Percentiles rank a stretch among this genome's conserved stretches.
phyloP scores from a whole-genome alignment of 2,797 vertebrate species.

The Helarctos malayanus region DNA sequence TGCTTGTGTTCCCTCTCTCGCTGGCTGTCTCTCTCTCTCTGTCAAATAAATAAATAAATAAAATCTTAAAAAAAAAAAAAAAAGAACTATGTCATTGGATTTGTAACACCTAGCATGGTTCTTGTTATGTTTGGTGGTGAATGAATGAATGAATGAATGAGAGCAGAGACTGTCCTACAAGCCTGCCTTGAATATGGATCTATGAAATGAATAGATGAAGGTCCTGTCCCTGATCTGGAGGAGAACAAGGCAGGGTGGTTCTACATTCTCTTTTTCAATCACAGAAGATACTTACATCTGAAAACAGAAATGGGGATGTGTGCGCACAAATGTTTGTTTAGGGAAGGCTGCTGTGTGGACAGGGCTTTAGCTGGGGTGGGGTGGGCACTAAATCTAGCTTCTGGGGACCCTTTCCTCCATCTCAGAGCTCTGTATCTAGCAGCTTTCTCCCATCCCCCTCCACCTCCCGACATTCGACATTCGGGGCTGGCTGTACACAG shows the following conservation, averaged over 20 bases:
- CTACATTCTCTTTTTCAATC: background rate
- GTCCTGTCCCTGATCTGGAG: background rate
- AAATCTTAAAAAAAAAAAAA: no score
- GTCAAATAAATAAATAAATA: no score
- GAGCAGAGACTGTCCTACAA: background rate
- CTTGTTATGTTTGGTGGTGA: background rate
- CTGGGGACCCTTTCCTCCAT: background rate
- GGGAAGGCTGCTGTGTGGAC: background rate
- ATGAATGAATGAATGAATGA: background rate
- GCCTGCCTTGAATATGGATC: background rate
- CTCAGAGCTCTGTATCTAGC: background rate
- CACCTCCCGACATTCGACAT: background rate
- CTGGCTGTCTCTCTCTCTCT: no score
- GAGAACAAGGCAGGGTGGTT: background rate
- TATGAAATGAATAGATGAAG: background rate
- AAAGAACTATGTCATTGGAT: background rate
- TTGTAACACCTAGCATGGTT: background rate
- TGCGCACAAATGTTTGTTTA: background rate
- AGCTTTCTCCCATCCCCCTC: background rate
- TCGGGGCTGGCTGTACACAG: background rate
- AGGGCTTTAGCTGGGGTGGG: background rate
- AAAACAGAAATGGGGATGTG: background rate
- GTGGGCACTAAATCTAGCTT: background rate
- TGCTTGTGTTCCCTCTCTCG: no score
- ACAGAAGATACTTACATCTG: background rate